Conservation (phyloP, 2,113 vertebrate species). For the Piprites chloris region DNA sequence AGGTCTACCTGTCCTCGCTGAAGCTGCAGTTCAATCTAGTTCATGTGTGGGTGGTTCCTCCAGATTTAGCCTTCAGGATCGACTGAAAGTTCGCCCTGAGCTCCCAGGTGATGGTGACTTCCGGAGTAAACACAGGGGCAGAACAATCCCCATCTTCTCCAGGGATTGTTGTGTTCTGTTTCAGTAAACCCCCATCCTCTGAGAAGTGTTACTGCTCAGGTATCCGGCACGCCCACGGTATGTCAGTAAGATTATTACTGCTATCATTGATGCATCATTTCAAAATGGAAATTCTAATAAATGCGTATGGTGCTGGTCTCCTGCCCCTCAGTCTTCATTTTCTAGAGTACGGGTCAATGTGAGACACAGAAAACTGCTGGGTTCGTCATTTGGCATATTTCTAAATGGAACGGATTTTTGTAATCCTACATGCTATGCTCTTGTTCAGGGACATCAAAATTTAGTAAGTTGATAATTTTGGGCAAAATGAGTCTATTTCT, state of each 20-base stretch:
- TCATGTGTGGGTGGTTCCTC: not conserved
- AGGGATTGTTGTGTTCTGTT: not conserved
- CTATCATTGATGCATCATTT: not conserved
- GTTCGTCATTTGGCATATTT: not conserved
- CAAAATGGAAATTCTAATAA: not conserved
- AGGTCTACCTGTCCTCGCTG: not conserved
- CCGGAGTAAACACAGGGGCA: not conserved
- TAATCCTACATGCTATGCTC: not conserved
- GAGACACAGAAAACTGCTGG: not conserved
- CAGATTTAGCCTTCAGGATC: not conserved
- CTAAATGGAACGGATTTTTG: not conserved
- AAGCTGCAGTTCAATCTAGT: not conserved
- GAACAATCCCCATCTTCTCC: not conserved
- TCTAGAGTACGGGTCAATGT: not conserved
- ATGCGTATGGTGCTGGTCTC: fast-evolving
- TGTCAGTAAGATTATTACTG: not conserved
- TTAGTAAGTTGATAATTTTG: not conserved
- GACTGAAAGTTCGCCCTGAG: not conserved
- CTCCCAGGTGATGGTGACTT: not conserved
- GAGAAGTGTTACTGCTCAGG: not conserved
- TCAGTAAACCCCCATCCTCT: not conserved
- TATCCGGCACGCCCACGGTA: not conserved
- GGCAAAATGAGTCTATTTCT: not conserved
- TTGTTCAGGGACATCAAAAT: not conserved
- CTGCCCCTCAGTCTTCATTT: not conserved